phyloP scores from a whole-genome alignment of 2,113 vertebrate genomes.

The Alligator mississippiensis region DNA sequence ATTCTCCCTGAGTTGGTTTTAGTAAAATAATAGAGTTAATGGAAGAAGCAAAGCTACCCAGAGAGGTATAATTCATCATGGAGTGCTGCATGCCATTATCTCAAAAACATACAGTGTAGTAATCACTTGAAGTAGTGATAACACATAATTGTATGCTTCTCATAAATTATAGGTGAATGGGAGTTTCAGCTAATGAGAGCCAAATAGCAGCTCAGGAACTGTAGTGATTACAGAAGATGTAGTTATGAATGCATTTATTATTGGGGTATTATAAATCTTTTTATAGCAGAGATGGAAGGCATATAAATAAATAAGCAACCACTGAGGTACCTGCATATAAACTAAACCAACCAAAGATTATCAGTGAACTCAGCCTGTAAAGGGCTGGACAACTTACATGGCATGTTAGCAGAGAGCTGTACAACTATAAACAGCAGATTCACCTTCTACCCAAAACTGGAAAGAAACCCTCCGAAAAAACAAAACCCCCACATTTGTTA shows the following conservation, averaged over 20 bases:
- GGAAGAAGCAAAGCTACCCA: slow-evolving; percentile 75
- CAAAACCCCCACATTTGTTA: rapidly evolving
- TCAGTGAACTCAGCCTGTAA: background rate
- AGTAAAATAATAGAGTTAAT: slow-evolving; percentile 78
- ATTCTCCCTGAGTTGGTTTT: slow-evolving; percentile 63
- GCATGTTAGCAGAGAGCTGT: background rate
- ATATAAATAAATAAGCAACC: slow-evolving; percentile 64
- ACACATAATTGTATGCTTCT: slow-evolving; percentile 83
- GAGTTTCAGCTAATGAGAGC: slow-evolving; percentile 80
- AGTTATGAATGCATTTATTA: slow-evolving; percentile 79
- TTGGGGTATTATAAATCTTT: slow-evolving; percentile 73
- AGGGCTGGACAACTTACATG: too few species aligned
- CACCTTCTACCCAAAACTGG: rapidly evolving
- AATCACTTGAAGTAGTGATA: slow-evolving; percentile 84
- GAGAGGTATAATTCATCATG: slow-evolving; percentile 78
- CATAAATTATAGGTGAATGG: slow-evolving; percentile 85
- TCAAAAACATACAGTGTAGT: slow-evolving; percentile 80
- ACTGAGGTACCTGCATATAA: background rate
- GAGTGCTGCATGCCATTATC: slow-evolving; percentile 77
- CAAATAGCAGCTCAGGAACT: slow-evolving; percentile 74
- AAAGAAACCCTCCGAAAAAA: background rate
- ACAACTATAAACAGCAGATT: rapidly evolving
- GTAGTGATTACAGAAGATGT: slow-evolving; percentile 80
- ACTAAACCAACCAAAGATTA: background rate
- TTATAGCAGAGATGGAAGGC: slow-evolving; percentile 63